Conservation (phyloP, 2,888 invertebrate species). For the Ormia ochracea region DNA sequence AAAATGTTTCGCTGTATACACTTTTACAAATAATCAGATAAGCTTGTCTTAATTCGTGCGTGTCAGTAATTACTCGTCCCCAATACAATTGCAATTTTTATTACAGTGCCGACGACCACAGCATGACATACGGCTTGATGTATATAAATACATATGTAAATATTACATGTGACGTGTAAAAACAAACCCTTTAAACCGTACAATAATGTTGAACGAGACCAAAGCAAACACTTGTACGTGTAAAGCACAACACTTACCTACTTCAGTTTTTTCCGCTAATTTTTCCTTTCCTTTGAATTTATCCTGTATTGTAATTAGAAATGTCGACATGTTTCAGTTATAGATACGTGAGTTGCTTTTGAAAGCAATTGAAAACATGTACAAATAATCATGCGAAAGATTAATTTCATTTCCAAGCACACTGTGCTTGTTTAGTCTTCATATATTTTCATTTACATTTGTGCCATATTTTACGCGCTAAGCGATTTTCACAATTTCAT, state of each 20-base stretch:
- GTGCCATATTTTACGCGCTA: too few relatives aligned
- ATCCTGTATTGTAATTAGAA: conserved; percentile 12
- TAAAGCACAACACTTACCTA: conserved; percentile 15
- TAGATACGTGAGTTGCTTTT: conserved; percentile 35
- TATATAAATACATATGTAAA: background rate
- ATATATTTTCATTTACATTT: too few relatives aligned
- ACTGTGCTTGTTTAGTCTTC: background rate
- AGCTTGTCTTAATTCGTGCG: conserved; percentile 49
- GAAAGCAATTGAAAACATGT: background rate
- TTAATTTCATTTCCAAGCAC: background rate
- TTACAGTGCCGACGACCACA: background rate
- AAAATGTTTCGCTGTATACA: background rate
- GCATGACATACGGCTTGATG: background rate
- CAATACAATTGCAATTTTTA: conserved; percentile 18
- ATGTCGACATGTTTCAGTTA: conserved; percentile 29
- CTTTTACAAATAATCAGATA: background rate
- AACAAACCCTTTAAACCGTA: conserved; percentile 19
- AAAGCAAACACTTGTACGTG: background rate
- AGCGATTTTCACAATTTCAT: too few relatives aligned
- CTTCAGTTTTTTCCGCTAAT: background rate
- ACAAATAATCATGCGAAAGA: background rate
- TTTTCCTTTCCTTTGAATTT: conserved; percentile 7
- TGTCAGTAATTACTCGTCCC: conserved; percentile 51
- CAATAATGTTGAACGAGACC: conserved; percentile 26
- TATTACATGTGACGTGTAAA: background rate